Percentiles rank a stretch among this genome's conserved stretches.
phyloP scores from a whole-genome alignment of 2,113 vertebrate genomes.

The Agapornis roseicollis region DNA sequence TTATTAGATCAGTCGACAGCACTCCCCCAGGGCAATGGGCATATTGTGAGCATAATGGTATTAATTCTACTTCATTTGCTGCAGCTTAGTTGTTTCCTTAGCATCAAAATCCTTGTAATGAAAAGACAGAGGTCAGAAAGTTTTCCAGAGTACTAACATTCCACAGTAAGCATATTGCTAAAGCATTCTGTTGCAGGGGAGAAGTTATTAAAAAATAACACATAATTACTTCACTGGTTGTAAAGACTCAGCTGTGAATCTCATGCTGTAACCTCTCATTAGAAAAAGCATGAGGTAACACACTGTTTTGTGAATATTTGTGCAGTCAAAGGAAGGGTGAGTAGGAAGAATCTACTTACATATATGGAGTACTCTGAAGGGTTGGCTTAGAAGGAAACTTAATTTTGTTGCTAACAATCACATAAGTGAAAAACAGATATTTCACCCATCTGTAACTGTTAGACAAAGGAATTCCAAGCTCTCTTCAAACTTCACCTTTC shows the following conservation, averaged over 20 bases:
- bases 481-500: not conserved
- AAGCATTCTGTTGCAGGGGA: not conserved
- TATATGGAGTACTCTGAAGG: not conserved
- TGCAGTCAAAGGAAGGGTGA: not conserved
- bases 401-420: not conserved
- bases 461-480: not conserved
- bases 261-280: not conserved
- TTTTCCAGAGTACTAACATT: not conserved
- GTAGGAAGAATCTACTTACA: not conserved
- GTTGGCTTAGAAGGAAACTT: not conserved
- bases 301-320: not conserved
- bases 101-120: not conserved
- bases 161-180: not conserved
- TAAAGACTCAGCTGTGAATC: not conserved
- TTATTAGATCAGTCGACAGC: constrained; percentile 50
- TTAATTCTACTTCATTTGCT: constrained; percentile 70
- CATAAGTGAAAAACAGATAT: not conserved
- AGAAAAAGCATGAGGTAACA: not conserved
- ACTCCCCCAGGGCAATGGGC: constrained; percentile 17
- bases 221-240: not conserved
- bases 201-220: not conserved
- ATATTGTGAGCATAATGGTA: constrained; percentile 59
- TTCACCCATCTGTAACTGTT: not conserved
- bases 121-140: constrained; percentile 24
- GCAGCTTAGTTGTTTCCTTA: constrained; percentile 46